Percentiles rank a stretch among this genome's conserved stretches.
Evolutionary conservation across 2,888 invertebrate genomes (phyloP).

Genomic region (Charanyca ferruginea): DNA sequence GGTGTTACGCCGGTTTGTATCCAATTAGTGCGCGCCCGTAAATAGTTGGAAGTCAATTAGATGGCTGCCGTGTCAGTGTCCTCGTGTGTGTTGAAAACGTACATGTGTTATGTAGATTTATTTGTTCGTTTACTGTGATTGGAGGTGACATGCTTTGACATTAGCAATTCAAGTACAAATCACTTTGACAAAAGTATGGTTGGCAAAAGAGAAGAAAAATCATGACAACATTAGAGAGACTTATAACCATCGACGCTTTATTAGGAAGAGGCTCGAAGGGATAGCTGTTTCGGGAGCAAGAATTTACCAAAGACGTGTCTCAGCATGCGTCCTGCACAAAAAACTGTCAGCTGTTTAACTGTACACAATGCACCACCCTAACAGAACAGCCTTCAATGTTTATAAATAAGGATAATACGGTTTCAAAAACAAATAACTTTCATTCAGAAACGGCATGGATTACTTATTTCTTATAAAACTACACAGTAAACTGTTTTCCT

Average conservation of each 20-base stretch:
- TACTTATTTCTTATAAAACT: conserved; percentile 15
- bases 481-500: conserved; percentile 48
- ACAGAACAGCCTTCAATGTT: background rate
- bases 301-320: conserved; percentile 11
- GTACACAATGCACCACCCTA: background rate
- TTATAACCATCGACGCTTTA: background rate
- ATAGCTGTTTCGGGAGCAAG: conserved; percentile 23
- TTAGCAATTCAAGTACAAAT: conserved; percentile 8
- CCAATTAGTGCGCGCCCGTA: conserved; percentile 60
- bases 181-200: background rate
- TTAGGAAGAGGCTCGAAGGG: background rate
- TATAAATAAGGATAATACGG: no score
- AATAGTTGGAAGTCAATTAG: conserved; percentile 60
- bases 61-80: conserved; percentile 41
- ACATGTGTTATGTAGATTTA: conserved; percentile 24
- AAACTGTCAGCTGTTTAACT: conserved; percentile 10
- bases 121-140: conserved; percentile 19
- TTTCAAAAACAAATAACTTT: background rate
- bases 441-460: background rate
- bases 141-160: conserved; percentile 9
- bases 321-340: background rate
- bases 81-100: conserved; percentile 39
- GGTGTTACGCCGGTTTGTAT: conserved; percentile 44
- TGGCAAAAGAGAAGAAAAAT: no score
- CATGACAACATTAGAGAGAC: no score